These are phyloP conservation scores for Rhinichthys klamathensis DNA, from an alignment of 2,113 vertebrate genomes.

Conservation along the genomic window DNA sequence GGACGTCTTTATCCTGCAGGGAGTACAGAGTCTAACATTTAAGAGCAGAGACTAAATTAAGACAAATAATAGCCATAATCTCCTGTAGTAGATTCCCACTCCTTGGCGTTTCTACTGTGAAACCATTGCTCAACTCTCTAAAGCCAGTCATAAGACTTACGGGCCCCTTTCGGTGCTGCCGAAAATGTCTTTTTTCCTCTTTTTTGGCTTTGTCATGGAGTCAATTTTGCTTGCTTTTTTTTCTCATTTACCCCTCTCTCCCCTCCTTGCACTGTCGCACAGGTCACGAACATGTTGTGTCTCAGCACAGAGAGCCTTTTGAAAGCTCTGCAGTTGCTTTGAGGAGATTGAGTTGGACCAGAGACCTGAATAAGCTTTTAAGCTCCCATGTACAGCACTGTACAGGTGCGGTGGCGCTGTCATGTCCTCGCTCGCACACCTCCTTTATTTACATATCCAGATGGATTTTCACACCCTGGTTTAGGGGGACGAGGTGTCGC, in stretches of 20 bases:
- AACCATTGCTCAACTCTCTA: slow-evolving; percentile 12
- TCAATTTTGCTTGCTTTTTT: background rate
- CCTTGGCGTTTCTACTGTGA: background rate
- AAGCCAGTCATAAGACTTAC: background rate
- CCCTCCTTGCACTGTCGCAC: slow-evolving; percentile 40
- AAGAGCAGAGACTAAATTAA: slow-evolving; percentile 53
- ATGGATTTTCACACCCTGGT: slow-evolving; percentile 68
- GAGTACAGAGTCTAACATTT: slow-evolving; percentile 46
- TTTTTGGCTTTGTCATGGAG: background rate
- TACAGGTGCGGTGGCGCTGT: slow-evolving; percentile 59
- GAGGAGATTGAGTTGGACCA: slow-evolving; percentile 44
- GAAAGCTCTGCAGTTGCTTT: slow-evolving; percentile 42
- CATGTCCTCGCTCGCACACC: slow-evolving; percentile 56
- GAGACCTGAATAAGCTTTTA: slow-evolving; percentile 74
- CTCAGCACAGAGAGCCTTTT: slow-evolving; percentile 39
- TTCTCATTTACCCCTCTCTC: background rate
- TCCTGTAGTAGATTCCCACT: slow-evolving; percentile 15
- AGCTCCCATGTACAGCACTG: slow-evolving; percentile 66
- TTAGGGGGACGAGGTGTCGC: slow-evolving; percentile 51
- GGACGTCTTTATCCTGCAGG: slow-evolving; percentile 56
- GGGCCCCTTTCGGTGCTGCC: background rate
- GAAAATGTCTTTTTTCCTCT: background rate
- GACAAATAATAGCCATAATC: slow-evolving; percentile 55
- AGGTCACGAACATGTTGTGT: slow-evolving; percentile 49
- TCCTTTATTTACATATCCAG: slow-evolving; percentile 63